Base-by-base conservation (phyloP, 2,888 invertebrate species). In the Apamea epomidion region DNA sequence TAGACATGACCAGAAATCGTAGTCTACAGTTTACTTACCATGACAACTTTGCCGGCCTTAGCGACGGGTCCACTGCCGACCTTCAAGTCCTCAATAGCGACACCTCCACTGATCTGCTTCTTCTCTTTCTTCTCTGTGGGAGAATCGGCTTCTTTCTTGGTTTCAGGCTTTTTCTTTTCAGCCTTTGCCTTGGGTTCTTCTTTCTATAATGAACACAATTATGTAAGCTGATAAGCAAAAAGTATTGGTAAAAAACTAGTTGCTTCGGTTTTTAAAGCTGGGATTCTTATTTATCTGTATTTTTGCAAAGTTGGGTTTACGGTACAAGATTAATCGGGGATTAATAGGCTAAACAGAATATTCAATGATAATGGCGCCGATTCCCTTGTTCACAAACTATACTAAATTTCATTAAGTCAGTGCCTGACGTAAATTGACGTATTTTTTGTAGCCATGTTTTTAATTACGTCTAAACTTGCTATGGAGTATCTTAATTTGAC, bases 1-100 rank as follows among this genome's bases (percentile, higher is more conserved):
- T 70, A 29, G 21, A 32, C 21, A 21, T 69, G 29, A 51, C 8
- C 29, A 29, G 25, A 32, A 51, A 32, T 51, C 21, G 21, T 32
- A 25, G 21, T 54, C 25, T 32, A 58, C 5, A 32, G 21, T 45
- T 25, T 12, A 78, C 94, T 93, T 90, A 97, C 97, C 95, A 96
- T 96, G 32, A 98, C 97, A 86, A 97, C 97, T 96, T 98, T 98
- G 64, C 99, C 99, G 5, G 97, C 92, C 92, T 98, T 98, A 0
- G 98, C 99, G 7, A 97, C 96, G 0, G 98, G 97, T 0, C 99
- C 99, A 86, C 95, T 97, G n/a, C 99, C 99, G 37, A 98, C 96
- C 92, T 98, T 98, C 0, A 98, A 48, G 87, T 99, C 99, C 92
- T 99, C 98, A 84, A 99, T 95, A 81, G 97, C 96, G 0, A 99